Base-by-base conservation (phyloP, 2,113 vertebrate species). In the Himantopus leucocephalus region DNA sequence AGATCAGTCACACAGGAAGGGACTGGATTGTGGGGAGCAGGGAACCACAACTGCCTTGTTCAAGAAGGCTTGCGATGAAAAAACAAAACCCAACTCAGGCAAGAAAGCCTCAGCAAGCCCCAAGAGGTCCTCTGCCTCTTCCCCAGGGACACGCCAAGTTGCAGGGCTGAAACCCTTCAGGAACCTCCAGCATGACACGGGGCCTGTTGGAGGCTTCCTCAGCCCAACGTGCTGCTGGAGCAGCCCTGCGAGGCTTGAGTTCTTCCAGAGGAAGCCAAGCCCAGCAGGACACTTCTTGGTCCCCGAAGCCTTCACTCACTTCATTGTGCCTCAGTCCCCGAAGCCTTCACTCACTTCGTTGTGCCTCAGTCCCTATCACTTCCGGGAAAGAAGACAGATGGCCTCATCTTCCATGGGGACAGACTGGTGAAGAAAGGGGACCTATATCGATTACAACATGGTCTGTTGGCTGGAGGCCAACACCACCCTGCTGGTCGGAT, bases 301-400 rank as follows among this genome's bases (percentile, higher is more conserved):
- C 23, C 23, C 41, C 1, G 4, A 83, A 50, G 22, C 14, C 17
- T 16, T 9, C 2, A 0, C 29, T 2, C 0, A 0, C 29, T 56
- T 66, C 41, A 23, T 45, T 55, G 20, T 74, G 34, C 15, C 39
- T 45, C 43, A 17, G 16, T 45, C 4, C 11, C 9, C 1, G 4
- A 83, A 50, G 22, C 14, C 17, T 16, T 9, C 2, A 0, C 29
- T 2, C 0, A 0, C 29, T 56, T 66, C 41, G 18, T 45, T 55
- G 20, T 74, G 34, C 15, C 39, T 45, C 43, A 17, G 16, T 45
- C 4, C 11, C 9, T 48, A 18, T 56, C 21, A 48, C 75, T 75
- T 56, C 60, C n/a, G 48, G 41, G 41, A 16, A 45, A 73, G 39
- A 3, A 34, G 6, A 41, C 0, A 2, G 52, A 21, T 4, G 3